phyloP scores from a whole-genome alignment of 2,888 invertebrate species.

The Caenorhabditis becei region DNA sequence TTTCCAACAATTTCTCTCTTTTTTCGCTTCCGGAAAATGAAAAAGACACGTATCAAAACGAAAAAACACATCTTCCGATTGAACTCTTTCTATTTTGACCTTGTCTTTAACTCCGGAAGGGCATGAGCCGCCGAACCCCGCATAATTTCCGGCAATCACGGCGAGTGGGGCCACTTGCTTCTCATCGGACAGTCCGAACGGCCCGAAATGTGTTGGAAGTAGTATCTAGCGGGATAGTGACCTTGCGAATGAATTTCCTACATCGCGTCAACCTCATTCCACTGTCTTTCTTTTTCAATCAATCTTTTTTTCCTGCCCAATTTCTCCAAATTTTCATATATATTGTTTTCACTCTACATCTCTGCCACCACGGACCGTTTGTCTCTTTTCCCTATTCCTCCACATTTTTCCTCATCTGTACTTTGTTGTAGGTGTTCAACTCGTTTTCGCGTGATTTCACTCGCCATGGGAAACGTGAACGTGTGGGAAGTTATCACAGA shows the following conservation, averaged over 20 bases:
- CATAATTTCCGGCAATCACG: conserved; percentile 27
- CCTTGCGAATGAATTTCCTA: conserved; percentile 60
- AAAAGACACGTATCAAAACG: no score
- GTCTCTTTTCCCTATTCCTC: conserved; percentile 1
- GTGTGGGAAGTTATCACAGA: conserved; percentile 17
- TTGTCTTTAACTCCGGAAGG: conserved; percentile 4
- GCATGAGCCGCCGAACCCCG: background rate
- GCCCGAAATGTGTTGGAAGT: conserved; percentile 46
- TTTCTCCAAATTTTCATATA: conserved; percentile 44
- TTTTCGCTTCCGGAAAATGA: background rate
- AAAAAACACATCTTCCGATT: background rate
- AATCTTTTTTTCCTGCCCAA: conserved; percentile 44
- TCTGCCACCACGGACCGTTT: background rate
- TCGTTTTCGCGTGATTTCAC: conserved; percentile 34
- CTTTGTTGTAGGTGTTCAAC: conserved; percentile 30
- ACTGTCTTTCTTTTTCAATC: conserved; percentile 53
- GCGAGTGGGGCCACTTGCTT: background rate
- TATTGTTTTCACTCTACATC: conserved; percentile 46
- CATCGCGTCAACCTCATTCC: conserved; percentile 61
- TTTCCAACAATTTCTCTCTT: background rate
- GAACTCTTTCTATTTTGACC: background rate
- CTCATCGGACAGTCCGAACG: conserved; percentile 24
- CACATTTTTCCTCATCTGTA: background rate
- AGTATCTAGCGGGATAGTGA: conserved; percentile 52
- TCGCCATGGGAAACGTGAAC: conserved; percentile 37